Conservation (phyloP, 1,140 invertebrate genomes). For the Subanguina moxae region DNA sequence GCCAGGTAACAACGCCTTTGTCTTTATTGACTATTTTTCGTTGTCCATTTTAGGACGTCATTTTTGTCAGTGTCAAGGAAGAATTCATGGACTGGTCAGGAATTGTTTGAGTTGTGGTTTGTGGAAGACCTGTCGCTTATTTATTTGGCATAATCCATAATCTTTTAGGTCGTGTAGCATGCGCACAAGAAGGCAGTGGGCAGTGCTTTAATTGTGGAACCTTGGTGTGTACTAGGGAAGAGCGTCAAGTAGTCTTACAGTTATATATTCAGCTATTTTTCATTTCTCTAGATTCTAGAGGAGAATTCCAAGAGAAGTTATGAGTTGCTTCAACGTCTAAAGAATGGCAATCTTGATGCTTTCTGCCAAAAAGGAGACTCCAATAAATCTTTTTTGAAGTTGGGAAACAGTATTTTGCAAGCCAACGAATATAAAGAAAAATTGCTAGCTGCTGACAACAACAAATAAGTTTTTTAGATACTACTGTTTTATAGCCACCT, state of each 20-base stretch:
- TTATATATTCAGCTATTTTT: background rate
- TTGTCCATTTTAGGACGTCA: constrained; percentile 68
- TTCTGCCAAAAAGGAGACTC: background rate
- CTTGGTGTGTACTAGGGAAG: constrained; percentile 65
- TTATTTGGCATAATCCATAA: background rate
- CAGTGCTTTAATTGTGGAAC: constrained; percentile 86
- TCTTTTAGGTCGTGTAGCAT: constrained; percentile 71
- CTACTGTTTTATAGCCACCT: background rate
- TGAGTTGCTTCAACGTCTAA: constrained; percentile 4
- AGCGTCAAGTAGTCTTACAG: constrained; percentile 38
- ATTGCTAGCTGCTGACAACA: constrained; percentile 24
- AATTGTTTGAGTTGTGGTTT: constrained; percentile 86
- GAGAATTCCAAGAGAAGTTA: constrained; percentile 6
- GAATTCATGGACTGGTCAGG: constrained; percentile 80
- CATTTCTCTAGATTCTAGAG: constrained; percentile 10
- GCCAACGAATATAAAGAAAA: constrained; percentile 32
- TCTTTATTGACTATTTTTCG: background rate
- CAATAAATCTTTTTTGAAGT: constrained; percentile 8
- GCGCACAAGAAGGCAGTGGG: constrained; percentile 89
- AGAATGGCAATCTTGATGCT: background rate
- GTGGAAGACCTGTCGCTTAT: background rate
- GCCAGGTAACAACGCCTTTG: background rate
- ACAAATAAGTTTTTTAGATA: constrained; percentile 14
- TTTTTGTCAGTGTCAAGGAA: constrained; percentile 84
- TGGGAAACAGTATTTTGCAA: constrained; percentile 6